Base-by-base conservation (phyloP, 1,140 invertebrate species). In the Leptinotarsa texana region DNA sequence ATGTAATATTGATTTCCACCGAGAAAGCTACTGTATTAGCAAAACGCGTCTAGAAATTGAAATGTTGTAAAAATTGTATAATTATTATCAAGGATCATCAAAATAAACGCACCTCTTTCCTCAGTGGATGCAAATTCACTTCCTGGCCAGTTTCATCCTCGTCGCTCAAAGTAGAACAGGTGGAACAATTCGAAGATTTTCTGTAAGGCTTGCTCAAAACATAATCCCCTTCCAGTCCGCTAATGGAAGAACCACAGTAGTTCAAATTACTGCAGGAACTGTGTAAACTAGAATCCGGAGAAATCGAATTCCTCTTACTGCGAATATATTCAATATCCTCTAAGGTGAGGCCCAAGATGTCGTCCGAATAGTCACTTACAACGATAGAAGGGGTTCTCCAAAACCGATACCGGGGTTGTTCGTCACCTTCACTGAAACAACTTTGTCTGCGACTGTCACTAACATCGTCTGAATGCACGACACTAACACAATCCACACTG, bases 361-460 rank as follows among this genome's bases (percentile, higher is more conserved):
- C 93, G 81, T 94, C 93, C 0, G 92, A 94, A 81, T 94, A 94
- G 83, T 95, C 94, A 78, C 93, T 94, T 2, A 95, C 92, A 3
- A 95, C 93, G 18, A 95, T 93, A 21, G 92, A 94, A 0, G 94
- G 93, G 0, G 93, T 94, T 47, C 93, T 84, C 81, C 92, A 92
- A 79, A 89, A 92, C 1, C 92, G 87, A 73, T 83, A 85, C 5
- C 80, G 75, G 18, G 80, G 73, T 1, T 83, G 82, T 51, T 80
- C 80, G 5, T 84, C 84, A 27, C 83, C 83, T 69, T 85, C 87
- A n/a, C 83, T 87, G 6, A 86, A 83, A 73, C 87, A 88, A 76
- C 85, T 86, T 69, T 88, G 85, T 0, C 83, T 80, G 15, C 84
- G 81, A 63, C 87, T 87, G 5, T 84, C 83, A 61, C 79, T 82